Evolutionary conservation across 2,888 invertebrate species (phyloP).

Genomic region (Acrobasis suavella): DNA sequence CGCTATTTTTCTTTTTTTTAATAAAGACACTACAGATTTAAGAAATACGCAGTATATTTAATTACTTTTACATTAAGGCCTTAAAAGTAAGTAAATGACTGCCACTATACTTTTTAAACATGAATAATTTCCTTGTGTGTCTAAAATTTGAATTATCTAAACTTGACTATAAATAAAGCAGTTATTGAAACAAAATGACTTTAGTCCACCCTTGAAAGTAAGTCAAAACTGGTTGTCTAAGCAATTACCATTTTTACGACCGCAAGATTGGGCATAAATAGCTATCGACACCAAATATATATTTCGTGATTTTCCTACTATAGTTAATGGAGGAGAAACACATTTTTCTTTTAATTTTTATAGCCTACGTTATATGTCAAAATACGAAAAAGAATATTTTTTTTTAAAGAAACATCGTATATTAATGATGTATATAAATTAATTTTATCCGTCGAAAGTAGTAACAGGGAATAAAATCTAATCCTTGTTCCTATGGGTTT

Average conservation of each 20-base stretch:
- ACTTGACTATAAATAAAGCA: slow-evolving; percentile 30
- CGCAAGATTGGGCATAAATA: slow-evolving; percentile 48
- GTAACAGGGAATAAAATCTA: too few relatives aligned
- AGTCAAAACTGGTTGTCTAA: slow-evolving; percentile 55
- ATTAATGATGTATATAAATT: too few relatives aligned
- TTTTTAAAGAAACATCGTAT: too few relatives aligned
- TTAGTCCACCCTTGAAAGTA: slow-evolving; percentile 61
- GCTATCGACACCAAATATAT: slow-evolving; percentile 45
- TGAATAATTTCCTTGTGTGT: neutral
- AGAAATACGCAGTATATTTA: too few relatives aligned
- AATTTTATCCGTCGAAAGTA: too few relatives aligned
- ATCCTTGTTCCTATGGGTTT: too few relatives aligned
- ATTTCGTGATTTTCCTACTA: slow-evolving; percentile 46
- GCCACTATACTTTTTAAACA: neutral
- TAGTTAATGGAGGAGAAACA: slow-evolving; percentile 38
- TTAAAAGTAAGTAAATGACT: too few relatives aligned
- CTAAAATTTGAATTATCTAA: neutral
- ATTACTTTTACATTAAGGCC: too few relatives aligned
- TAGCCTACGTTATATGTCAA: neutral
- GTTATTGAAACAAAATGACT: slow-evolving; percentile 50
- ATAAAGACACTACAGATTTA: neutral
- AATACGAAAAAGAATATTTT: too few relatives aligned
- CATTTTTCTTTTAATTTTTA: neutral
- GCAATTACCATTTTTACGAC: slow-evolving; percentile 59
- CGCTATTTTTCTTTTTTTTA: neutral